phyloP scores from a whole-genome alignment of 2,113 vertebrate genomes.

The Poecilia latipinna region DNA sequence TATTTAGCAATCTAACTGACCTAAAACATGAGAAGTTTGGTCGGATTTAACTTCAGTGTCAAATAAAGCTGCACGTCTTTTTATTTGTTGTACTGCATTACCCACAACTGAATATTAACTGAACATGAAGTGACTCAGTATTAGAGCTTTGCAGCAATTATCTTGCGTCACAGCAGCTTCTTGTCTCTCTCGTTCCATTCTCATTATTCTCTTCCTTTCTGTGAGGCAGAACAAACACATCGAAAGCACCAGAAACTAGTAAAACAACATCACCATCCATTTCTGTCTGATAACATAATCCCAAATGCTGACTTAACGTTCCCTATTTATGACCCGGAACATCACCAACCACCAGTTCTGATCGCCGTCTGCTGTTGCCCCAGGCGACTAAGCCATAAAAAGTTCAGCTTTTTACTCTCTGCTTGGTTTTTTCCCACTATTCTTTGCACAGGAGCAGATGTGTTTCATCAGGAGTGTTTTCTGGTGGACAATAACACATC shows the following conservation, averaged over 20 bases:
- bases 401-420: not conserved
- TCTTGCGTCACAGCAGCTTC: not conserved
- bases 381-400: not conserved
- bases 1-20: too few species aligned
- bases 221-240: not conserved
- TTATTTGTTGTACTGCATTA: not conserved
- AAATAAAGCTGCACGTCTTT: too few species aligned
- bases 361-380: not conserved
- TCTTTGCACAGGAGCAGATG: not conserved
- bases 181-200: not conserved
- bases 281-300: not conserved
- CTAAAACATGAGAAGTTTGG: too few species aligned
- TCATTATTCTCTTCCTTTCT: not conserved
- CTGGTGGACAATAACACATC: not conserved
- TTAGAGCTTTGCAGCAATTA: not conserved
- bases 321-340: not conserved
- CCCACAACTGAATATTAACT: not conserved
- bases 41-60: too few species aligned
- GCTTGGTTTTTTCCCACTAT: not conserved
- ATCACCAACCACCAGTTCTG: not conserved
- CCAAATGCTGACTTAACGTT: not conserved
- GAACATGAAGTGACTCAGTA: not conserved
- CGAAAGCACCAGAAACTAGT: not conserved
- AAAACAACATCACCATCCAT: not conserved
- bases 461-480: not conserved